Evolutionary conservation across 2,888 invertebrate species (phyloP).

Genomic region (Vannuccia rotundouncinata): DNA sequence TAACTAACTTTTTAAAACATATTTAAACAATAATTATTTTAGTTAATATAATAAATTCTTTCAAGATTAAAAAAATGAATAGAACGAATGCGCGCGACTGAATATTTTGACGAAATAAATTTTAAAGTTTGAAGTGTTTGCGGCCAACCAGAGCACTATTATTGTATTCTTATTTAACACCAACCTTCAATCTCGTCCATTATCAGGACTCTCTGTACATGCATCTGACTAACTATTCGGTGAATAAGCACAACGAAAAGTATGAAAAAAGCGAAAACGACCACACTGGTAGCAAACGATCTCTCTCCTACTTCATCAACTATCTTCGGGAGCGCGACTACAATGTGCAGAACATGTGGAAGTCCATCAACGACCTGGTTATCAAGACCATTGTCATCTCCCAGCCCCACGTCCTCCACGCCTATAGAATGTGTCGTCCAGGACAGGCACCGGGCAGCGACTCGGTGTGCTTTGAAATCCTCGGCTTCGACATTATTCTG

Average conservation of each 20-base stretch:
- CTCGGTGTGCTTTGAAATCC: conserved; percentile 56
- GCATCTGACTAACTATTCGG: conserved; percentile 57
- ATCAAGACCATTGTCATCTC: conserved; percentile 45
- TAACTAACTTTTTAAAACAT: no score
- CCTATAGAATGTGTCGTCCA: conserved; percentile 57
- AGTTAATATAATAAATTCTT: no score
- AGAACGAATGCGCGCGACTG: no score
- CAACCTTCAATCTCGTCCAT: no score
- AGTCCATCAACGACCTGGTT: conserved; percentile 35
- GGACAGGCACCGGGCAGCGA: conserved; percentile 50
- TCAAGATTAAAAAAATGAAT: no score
- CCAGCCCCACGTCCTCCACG: conserved; percentile 54
- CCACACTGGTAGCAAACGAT: conserved; percentile 40
- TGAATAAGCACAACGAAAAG: conserved; percentile 55
- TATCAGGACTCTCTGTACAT: conserved; percentile 54
- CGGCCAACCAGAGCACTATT: no score
- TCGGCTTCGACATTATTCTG: conserved; percentile 56
- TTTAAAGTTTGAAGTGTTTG: no score
- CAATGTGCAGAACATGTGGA: conserved; percentile 32
- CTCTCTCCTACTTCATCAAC: conserved; percentile 30
- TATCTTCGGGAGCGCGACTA: conserved; percentile 18
- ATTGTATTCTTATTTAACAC: no score
- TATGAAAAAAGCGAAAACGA: conserved; percentile 49
- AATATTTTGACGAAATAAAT: no score
- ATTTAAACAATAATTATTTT: no score